A percentile compares a stretch with the other conserved stretches of the same genome.
These are phyloP conservation scores for Sula dactylatra DNA, from an alignment of 2,113 vertebrate species.

Conservation along the genomic window DNA sequence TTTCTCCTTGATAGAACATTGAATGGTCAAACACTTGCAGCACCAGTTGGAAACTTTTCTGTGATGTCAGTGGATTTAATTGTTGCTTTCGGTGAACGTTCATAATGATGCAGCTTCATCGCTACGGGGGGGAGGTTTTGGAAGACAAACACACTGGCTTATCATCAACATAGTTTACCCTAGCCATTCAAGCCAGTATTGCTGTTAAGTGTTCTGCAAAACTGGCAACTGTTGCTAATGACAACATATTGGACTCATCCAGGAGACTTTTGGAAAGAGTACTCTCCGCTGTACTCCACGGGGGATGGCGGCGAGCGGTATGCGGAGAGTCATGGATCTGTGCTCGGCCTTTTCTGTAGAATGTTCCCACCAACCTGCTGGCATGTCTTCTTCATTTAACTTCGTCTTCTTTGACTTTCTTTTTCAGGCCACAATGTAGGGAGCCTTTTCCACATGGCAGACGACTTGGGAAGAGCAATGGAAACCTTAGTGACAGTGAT, in stretches of 20 bases:
- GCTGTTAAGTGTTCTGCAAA: neutral
- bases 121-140: neutral
- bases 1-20: neutral
- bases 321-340: rapidly evolving
- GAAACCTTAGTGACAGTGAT: constrained; percentile 94
- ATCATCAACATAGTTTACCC: neutral
- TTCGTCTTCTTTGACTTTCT: constrained; percentile 25
- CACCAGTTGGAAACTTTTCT: neutral
- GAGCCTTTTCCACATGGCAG: constrained; percentile 94
- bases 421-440: constrained; percentile 88
- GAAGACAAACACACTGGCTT: neutral
- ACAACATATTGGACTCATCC: neutral
- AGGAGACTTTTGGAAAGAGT: neutral
- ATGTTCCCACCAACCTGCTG: neutral
- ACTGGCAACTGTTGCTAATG: neutral
- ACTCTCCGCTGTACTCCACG: neutral
- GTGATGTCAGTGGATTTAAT: neutral
- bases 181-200: neutral
- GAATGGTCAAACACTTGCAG: neutral
- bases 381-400: neutral
- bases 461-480: constrained; percentile 93
- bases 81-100: neutral
- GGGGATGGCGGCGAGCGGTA: rapidly evolving
- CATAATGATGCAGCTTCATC: neutral
- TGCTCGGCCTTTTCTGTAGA: neutral